Conservation (phyloP, 2,113 vertebrate genomes). For the Xyrauchen texanus region DNA sequence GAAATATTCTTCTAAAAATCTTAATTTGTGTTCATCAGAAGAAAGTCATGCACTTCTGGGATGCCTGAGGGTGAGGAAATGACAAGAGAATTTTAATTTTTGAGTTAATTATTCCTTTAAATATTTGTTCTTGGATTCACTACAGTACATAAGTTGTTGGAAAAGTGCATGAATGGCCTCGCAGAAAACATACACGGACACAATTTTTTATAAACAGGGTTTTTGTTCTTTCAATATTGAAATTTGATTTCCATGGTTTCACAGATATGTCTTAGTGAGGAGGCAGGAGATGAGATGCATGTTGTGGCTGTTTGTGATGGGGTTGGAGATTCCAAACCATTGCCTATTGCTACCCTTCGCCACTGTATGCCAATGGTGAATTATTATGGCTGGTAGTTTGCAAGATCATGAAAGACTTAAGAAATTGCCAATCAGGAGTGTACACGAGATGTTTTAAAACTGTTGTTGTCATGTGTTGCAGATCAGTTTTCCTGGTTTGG, state of each 20-base stretch:
- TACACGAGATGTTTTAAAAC: too few relatives aligned
- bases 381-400: neutral
- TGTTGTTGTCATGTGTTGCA: constrained; percentile 38
- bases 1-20: too few relatives aligned
- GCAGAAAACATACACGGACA: too few relatives aligned
- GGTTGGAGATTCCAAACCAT: constrained; percentile 38
- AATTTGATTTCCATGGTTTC: neutral
- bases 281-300: constrained; percentile 65
- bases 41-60: too few relatives aligned
- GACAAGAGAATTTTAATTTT: neutral
- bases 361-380: constrained; percentile 69
- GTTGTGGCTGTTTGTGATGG: constrained; percentile 63
- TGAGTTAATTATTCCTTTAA: too few relatives aligned
- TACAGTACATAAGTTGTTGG: too few relatives aligned
- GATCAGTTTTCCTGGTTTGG: constrained; percentile 67
- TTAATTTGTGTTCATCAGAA: too few relatives aligned
- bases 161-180: too few relatives aligned
- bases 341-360: constrained; percentile 64
- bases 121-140: neutral
- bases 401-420: neutral
- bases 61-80: too few relatives aligned
- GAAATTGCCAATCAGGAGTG: too few relatives aligned
- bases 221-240: too few relatives aligned
- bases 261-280: constrained; percentile 67
- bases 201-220: too few relatives aligned